Conservation (phyloP, 2,888 invertebrate genomes). For the Pyralis farinalis region DNA sequence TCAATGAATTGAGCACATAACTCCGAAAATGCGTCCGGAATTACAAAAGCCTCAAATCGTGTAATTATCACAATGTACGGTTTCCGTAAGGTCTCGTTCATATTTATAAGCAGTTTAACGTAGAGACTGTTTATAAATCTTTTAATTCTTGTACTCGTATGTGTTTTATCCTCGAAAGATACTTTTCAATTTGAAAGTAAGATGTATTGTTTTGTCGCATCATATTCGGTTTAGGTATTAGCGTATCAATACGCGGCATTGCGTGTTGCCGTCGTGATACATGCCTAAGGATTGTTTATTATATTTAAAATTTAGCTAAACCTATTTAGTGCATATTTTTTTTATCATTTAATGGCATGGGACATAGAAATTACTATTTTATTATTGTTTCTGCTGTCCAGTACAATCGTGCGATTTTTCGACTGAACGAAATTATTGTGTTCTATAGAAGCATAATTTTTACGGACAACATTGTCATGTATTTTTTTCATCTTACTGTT, state of each 20-base stretch:
- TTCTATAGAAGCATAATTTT: constrained; percentile 22
- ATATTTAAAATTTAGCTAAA: background rate
- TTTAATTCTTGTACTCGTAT: too few relatives aligned
- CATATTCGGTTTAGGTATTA: background rate
- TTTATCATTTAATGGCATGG: constrained; percentile 5
- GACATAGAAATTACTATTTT: constrained; percentile 6
- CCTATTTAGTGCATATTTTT: constrained; percentile 6
- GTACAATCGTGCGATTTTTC: constrained; percentile 16
- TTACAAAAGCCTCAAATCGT: too few relatives aligned
- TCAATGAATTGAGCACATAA: too few relatives aligned
- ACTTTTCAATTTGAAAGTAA: background rate
- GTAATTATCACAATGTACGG: too few relatives aligned
- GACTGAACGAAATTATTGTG: constrained; percentile 22
- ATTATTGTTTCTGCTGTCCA: constrained; percentile 5
- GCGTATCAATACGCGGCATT: too few relatives aligned
- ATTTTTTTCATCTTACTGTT: constrained; percentile 20
- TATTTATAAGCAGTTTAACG: too few relatives aligned
- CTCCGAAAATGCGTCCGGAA: too few relatives aligned
- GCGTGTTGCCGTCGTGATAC: too few relatives aligned
- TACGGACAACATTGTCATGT: constrained; percentile 12
- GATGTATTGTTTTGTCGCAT: background rate
- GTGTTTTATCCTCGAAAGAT: too few relatives aligned
- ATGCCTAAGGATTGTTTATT: too few relatives aligned
- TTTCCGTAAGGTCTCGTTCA: too few relatives aligned
- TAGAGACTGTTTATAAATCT: too few relatives aligned